These are phyloP conservation scores for Australoheros scitulus DNA, from an alignment of 2,113 vertebrate species.

Conservation along the genomic window DNA sequence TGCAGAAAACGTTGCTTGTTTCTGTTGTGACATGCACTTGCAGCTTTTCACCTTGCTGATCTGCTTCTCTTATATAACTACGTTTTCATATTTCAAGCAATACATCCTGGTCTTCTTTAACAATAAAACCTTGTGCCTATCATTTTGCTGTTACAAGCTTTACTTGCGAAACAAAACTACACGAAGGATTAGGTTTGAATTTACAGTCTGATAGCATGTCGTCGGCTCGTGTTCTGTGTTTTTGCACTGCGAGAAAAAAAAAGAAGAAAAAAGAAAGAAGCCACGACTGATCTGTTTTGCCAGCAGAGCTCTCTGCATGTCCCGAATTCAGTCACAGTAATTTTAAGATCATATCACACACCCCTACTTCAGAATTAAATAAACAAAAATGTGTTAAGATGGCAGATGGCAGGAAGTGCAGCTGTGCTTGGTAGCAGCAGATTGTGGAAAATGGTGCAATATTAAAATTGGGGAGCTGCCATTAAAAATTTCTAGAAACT, in stretches of 20 bases:
- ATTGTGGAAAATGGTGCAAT: not conserved
- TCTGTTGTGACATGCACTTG: not conserved
- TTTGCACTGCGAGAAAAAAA: not conserved
- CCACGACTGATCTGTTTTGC: not conserved
- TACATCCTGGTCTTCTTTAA: not conserved
- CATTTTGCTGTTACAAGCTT: not conserved
- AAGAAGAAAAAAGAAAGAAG: not conserved
- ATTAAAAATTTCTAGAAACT: not conserved
- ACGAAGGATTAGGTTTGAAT: not conserved
- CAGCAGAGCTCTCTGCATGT: not conserved
- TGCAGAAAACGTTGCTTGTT: not conserved
- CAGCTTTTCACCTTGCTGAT: not conserved
- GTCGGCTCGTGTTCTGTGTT: not conserved
- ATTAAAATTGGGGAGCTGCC: not conserved
- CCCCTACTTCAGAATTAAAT: not conserved
- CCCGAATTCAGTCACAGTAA: not conserved
- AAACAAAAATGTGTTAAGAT: not conserved
- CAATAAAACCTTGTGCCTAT: not conserved
- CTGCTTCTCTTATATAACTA: not conserved
- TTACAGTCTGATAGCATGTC: not conserved
- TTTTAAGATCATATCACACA: not conserved
- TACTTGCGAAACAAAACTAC: not conserved
- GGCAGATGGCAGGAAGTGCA: not conserved
- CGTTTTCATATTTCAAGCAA: not conserved
- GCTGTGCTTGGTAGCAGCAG: not conserved